These are phyloP conservation scores for Eupeodes corollae DNA, from an alignment of 1,140 invertebrate species.

Conservation along the genomic window DNA sequence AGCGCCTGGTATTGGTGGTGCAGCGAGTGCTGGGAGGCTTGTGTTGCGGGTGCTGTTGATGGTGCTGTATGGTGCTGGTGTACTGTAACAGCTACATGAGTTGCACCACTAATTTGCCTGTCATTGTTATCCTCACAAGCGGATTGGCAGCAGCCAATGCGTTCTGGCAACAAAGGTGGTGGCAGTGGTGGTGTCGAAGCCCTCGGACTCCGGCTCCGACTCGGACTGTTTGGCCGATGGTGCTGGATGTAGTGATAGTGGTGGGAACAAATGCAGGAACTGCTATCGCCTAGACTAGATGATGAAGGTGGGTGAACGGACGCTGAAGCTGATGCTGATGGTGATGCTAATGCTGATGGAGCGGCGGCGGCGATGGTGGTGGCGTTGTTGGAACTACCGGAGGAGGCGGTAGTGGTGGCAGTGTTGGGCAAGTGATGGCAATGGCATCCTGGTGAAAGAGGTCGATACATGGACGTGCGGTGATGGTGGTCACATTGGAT, in stretches of 20 bases:
- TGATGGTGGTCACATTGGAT: too few relatives aligned
- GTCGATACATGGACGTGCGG: too few relatives aligned
- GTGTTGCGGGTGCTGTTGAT: background rate
- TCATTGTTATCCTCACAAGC: slow-evolving; percentile 4
- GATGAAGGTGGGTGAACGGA: background rate
- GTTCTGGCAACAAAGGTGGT: slow-evolving; percentile 6
- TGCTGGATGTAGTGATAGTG: slow-evolving; percentile 36
- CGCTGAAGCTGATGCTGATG: background rate
- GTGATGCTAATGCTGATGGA: background rate
- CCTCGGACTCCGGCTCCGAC: background rate
- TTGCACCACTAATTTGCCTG: slow-evolving; percentile 5
- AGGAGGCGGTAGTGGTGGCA: background rate
- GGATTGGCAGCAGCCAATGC: slow-evolving; percentile 13
- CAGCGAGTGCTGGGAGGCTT: slow-evolving; percentile 15
- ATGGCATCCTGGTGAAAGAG: background rate
- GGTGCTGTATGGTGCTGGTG: slow-evolving; percentile 14
- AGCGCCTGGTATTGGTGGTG: slow-evolving; percentile 8
- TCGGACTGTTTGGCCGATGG: slow-evolving; percentile 14
- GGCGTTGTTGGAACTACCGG: too few relatives aligned
- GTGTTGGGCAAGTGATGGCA: background rate
- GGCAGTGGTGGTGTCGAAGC: background rate
- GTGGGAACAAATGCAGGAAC: slow-evolving; percentile 12
- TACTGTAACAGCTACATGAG: slow-evolving; percentile 19
- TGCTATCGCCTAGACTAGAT: background rate
- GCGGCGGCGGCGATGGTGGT: background rate